Evolutionary conservation across 23 tunicate species (phyloP).

Genomic region (Trididemnum clinides): DNA sequence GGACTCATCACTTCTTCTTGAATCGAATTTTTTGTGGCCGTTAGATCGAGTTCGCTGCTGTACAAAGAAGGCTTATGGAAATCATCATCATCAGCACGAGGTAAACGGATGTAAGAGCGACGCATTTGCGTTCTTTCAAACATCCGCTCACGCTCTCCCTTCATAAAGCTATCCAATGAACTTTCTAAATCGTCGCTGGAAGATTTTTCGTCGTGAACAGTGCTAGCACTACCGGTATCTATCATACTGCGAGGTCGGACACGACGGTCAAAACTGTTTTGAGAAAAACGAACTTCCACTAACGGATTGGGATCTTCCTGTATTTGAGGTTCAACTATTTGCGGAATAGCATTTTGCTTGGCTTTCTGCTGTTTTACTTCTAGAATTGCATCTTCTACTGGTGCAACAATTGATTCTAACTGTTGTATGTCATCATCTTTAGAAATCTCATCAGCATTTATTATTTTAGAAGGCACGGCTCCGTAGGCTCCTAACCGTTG

Average conservation of each 20-base stretch:
- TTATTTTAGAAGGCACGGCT: not conserved
- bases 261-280: not conserved
- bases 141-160: conserved; percentile 38
- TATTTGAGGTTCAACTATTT: not conserved
- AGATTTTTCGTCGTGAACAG: not conserved
- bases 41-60: not conserved
- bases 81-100: not conserved
- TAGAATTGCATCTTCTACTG: not conserved
- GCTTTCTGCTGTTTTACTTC: not conserved
- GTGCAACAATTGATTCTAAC: not conserved
- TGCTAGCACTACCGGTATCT: not conserved
- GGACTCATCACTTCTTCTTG: not conserved
- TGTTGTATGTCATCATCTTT: not conserved
- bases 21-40: not conserved
- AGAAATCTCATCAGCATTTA: not conserved
- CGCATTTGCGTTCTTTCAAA: conserved; percentile 62
- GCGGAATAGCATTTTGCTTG: not conserved
- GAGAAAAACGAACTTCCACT: not conserved
- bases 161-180: conserved; percentile 33
- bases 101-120: conserved; percentile 42
- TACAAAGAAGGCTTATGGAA: not conserved
- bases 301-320: not conserved
- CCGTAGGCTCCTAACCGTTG: conserved; percentile 25
- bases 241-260: conserved; percentile 49
- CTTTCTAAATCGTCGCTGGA: conserved; percentile 39